Evolutionary conservation across 1,140 invertebrate species (phyloP).

Genomic region (Camponotus pennsylvanicus): DNA sequence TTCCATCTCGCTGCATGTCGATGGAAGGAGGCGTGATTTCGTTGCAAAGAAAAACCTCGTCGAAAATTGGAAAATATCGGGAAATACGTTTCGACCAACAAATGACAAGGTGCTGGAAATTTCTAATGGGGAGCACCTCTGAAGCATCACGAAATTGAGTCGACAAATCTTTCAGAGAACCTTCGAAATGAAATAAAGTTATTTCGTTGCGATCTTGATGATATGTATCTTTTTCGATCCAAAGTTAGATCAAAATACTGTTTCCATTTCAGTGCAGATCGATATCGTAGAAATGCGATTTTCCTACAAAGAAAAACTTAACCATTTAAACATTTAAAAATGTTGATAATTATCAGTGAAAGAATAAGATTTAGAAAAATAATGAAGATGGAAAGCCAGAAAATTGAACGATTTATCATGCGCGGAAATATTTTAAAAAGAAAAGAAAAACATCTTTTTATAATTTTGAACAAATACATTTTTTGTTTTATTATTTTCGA

Average conservation of each 20-base stretch:
- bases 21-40: slow-evolving; percentile 30
- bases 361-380: slow-evolving; percentile 6
- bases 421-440: slow-evolving; percentile 4
- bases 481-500: not conserved
- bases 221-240: slow-evolving; percentile 12
- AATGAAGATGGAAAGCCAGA: slow-evolving; percentile 9
- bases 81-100: slow-evolving; percentile 28
- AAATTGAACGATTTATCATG: slow-evolving; percentile 34
- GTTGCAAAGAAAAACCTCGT: slow-evolving; percentile 7
- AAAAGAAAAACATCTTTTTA: slow-evolving; percentile 27
- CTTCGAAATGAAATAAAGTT: slow-evolving; percentile 44
- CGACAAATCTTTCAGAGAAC: slow-evolving; percentile 17
- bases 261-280: slow-evolving; percentile 26
- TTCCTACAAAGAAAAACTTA: slow-evolving; percentile 7
- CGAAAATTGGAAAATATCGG: slow-evolving; percentile 61
- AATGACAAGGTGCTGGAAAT: slow-evolving; percentile 22
- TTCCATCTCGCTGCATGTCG: slow-evolving; percentile 60
- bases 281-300: slow-evolving; percentile 19
- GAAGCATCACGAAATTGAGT: slow-evolving; percentile 43
- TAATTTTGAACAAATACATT: slow-evolving; percentile 27
- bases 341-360: not conserved
- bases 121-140: not conserved
- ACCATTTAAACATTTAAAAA: not conserved
- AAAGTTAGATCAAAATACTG: not conserved
- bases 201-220: slow-evolving; percentile 43